Base-by-base conservation (phyloP, 2,888 invertebrate genomes). In the Nematopogon swammerdamellus region DNA sequence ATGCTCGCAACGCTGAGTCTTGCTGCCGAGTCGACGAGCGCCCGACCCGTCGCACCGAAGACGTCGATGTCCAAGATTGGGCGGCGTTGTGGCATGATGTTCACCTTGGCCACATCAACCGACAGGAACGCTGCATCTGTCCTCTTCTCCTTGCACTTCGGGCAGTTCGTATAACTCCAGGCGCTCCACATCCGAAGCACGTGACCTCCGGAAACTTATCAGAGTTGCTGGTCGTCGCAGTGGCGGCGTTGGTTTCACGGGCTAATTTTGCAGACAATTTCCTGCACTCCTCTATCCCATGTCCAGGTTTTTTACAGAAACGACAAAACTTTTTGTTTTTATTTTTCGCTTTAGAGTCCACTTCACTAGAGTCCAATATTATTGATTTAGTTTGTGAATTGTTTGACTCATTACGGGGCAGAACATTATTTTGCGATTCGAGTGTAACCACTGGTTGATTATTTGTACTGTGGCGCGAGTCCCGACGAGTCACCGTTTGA, bases 221-320 rank as follows among this genome's bases (percentile, higher is more conserved):
- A 8, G 8, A 14, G 36, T 3, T 14, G 8, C 11, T 14, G 8
- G 14, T 14, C 6, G 36, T 8, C n/a, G 36, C 4, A 3, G 14
- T 3, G 11, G 8, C 8, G 14, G 36, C 3, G 14, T 14, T 36
- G 8, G 14, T 8, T 3, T 36, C 36, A 3, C 36, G 3, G 36
- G n/a, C 36, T 36, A 36, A 3, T 36, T 36, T 19, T 19, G 19
- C 19, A 6, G 3, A 4, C n/a, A 45, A 16, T 36, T 50, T 51
- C 3, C 4, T 1, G 19, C 51, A 53, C 2, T 49, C 36, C 2
- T 50, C 47, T 8, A 25, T 47, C 1, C 16, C 19, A 29, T 52
- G 53, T 11, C 50, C 52, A 16, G 30, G 16, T 14, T 20, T 42
- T 16, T 45, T 46, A 30, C 52, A 53, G 16, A 49, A 53, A 2